Evolutionary conservation across 2,888 invertebrate genomes (phyloP), one percentile per base, ranked within the genome.

Genomic region (Thecocarcelia acutangulata): DNA sequence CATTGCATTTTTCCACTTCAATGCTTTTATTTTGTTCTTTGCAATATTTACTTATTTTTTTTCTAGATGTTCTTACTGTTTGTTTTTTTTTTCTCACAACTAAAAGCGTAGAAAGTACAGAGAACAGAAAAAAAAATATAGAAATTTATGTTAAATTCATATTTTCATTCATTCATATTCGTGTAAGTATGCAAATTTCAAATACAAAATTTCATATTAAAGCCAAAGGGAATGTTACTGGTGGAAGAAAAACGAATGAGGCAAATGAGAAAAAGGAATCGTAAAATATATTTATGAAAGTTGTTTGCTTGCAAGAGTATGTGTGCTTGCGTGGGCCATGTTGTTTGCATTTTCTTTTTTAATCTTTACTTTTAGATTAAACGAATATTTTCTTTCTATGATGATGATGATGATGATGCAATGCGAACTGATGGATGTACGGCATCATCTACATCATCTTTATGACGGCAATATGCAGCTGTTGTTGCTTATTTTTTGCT

Each of bases 1-100:
- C 66, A 78, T 73, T 73, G 66, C 64, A 78, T 66, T 73, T 78
- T 78, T 78, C 50, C 52, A 59, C 66, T 66, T 64, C 59, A 78
- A 73, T 72, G 72, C 72, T 50, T 78, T 66, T 52, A 66, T 78
- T 66, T 59, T 50, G 42, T 58, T 59, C 59, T 44, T n/a, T 59
- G 42, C 44, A 40, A 58, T 63, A 40, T 77, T 63, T 58, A 37
- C 61, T 52, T n/a, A n/a, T n/a, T 28, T 48, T 76, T 75, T 58
- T 19, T 21, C 24, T 24, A 42, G 17, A 19, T 69, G 44, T 21
- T 46, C 17, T 48, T 56, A 42, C 28, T 24, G 12, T 21, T 40
- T 40, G 21, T 21, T 12, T 64, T 56, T 70, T 40, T 46, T 19
- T 37, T 59, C 21, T 61, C 59, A 33, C 44, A 73, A 58, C 5